These are phyloP conservation scores for Ornithoptera priamus DNA, from an alignment of 2,888 invertebrate species.

Conservation along the genomic window DNA sequence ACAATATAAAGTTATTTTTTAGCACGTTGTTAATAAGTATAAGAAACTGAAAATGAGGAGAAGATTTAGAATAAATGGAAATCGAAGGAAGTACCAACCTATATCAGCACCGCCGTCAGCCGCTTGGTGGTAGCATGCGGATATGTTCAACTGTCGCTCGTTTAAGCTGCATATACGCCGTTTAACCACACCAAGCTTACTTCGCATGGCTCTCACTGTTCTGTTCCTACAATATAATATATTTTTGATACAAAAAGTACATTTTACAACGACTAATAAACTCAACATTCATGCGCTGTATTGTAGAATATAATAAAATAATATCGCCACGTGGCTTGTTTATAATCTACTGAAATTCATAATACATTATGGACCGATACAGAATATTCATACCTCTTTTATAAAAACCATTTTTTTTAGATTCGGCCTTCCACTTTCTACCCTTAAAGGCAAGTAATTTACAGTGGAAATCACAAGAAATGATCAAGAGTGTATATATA, in stretches of 20 bases:
- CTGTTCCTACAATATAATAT: constrained; percentile 3
- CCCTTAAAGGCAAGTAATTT: too few species aligned
- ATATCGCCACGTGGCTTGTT: too few species aligned
- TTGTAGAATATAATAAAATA: too few species aligned
- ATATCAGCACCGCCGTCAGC: constrained; percentile 51
- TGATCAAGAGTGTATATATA: too few species aligned
- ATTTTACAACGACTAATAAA: background rate
- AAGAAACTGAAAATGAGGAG: background rate
- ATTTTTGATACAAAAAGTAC: background rate
- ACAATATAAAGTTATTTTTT: too few species aligned
- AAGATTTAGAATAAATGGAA: background rate
- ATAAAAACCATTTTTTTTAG: too few species aligned
- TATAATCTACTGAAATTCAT: too few species aligned
- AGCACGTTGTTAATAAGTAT: background rate
- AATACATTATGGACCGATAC: too few species aligned
- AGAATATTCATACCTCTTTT: too few species aligned
- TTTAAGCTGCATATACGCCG: constrained; percentile 46
- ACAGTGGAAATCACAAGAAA: too few species aligned
- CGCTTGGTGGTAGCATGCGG: constrained; percentile 41
- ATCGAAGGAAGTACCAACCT: constrained; percentile 37
- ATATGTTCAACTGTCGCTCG: constrained; percentile 42
- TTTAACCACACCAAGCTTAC: constrained; percentile 47
- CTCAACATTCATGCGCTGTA: too few species aligned
- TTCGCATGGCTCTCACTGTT: constrained; percentile 44
- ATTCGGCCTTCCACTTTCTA: too few species aligned